A percentile compares a stretch with the other conserved stretches of the same genome.
These are phyloP conservation scores for Pelodytes ibericus DNA, from an alignment of 2,797 vertebrate genomes.

Conservation along the genomic window DNA sequence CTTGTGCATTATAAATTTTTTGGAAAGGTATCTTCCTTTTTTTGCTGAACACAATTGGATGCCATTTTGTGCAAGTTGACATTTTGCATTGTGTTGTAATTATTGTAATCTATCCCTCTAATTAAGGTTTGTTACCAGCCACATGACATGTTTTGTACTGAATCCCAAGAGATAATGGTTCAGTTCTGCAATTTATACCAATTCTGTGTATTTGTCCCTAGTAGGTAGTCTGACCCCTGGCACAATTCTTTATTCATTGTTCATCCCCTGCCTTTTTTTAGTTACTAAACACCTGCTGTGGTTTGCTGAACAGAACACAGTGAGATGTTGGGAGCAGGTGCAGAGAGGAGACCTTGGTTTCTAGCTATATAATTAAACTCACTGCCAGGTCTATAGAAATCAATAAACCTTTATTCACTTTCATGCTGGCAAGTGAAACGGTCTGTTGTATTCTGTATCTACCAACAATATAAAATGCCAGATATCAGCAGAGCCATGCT, in stretches of 20 bases:
- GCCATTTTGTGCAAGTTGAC: constrained; percentile 43
- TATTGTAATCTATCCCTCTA: constrained; percentile 52
- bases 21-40: constrained; percentile 24
- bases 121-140: constrained; percentile 47
- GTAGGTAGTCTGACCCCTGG: constrained; percentile 54
- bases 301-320: constrained; percentile 48
- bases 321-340: constrained; percentile 55
- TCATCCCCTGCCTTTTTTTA: constrained; percentile 47
- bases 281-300: constrained; percentile 51
- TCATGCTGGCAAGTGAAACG: constrained; percentile 43
- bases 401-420: constrained; percentile 50
- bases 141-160: constrained; percentile 36
- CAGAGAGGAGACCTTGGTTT: constrained; percentile 48
- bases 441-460: constrained; percentile 35
- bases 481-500: constrained; percentile 29
- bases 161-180: constrained; percentile 47
- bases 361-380: constrained; percentile 54
- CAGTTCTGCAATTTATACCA: constrained; percentile 42
- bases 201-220: constrained; percentile 42
- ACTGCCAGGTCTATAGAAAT: constrained; percentile 54
- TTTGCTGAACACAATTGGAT: constrained; percentile 26
- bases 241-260: constrained; percentile 54
- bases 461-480: constrained; percentile 17
- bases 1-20: constrained; percentile 23
- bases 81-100: constrained; percentile 44